Conservation (phyloP, 2,888 invertebrate species). For the Hirtodrosophila confusa region DNA sequence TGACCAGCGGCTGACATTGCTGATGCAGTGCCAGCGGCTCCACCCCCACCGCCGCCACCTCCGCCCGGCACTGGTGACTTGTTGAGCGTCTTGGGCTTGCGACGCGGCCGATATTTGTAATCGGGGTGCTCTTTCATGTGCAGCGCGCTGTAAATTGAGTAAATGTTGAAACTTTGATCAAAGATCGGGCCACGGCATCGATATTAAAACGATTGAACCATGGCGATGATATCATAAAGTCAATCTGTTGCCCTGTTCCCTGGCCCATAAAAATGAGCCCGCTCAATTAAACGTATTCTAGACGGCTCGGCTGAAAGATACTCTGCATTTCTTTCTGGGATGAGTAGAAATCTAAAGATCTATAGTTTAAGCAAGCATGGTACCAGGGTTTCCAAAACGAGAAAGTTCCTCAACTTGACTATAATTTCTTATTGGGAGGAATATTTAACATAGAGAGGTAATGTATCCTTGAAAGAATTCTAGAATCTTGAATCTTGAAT, state of each 20-base stretch:
- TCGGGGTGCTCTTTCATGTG: constrained; percentile 98
- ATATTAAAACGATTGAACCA: constrained; percentile 51
- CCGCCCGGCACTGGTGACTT: constrained; percentile 85
- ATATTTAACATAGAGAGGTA: too few relatives aligned
- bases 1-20: constrained; percentile 30
- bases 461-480: too few relatives aligned
- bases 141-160: constrained; percentile 88
- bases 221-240: constrained; percentile 65
- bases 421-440: too few relatives aligned
- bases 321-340: constrained; percentile 8
- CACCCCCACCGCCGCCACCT: constrained; percentile 25
- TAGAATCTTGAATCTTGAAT: too few relatives aligned
- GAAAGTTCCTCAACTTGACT: too few relatives aligned
- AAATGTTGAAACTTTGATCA: constrained; percentile 68
- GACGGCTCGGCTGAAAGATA: neutral
- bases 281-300: too few relatives aligned
- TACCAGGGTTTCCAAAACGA: neutral
- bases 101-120: constrained; percentile 94
- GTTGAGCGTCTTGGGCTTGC: constrained; percentile 93
- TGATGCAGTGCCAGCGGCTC: constrained; percentile 6
- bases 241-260: constrained; percentile 30
- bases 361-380: too few relatives aligned
- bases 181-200: constrained; percentile 55
- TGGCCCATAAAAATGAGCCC: constrained; percentile 27
- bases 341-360: too few relatives aligned